These are phyloP conservation scores for Sitobion miscanthi DNA, from an alignment of 1,140 invertebrate species.

Conservation along the genomic window DNA sequence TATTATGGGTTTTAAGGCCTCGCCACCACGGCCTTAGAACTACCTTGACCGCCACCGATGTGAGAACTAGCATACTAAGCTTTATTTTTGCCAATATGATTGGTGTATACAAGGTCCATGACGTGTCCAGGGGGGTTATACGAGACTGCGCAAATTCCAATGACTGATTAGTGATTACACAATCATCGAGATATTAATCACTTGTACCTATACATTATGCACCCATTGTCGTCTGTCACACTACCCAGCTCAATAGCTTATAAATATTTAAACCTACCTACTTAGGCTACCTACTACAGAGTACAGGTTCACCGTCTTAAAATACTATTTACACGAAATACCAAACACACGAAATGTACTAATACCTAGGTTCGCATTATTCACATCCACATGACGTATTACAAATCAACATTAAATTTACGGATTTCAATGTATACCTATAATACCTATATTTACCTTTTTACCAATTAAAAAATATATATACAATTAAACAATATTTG, in stretches of 20 bases:
- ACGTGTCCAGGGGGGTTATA: neutral
- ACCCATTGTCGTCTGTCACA: neutral
- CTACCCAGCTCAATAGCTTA: neutral
- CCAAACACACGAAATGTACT: no score
- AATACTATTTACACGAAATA: no score
- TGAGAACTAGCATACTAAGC: neutral
- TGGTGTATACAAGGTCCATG: slow-evolving; percentile 8
- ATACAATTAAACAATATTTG: no score
- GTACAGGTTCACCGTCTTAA: no score
- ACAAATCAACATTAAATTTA: no score
- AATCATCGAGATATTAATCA: neutral
- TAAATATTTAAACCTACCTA: no score
- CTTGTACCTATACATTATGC: neutral
- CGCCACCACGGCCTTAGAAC: neutral
- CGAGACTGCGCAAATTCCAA: neutral
- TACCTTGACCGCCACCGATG: neutral
- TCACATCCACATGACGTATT: no score
- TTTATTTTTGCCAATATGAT: neutral
- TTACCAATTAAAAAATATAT: no score
- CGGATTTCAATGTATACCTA: no score
- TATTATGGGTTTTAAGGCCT: neutral
- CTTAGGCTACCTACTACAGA: no score
- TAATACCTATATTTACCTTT: no score
- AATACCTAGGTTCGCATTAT: no score
- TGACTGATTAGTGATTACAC: neutral